phyloP scores from a whole-genome alignment of 2,113 vertebrate species.

The Macrotis lagotis region DNA sequence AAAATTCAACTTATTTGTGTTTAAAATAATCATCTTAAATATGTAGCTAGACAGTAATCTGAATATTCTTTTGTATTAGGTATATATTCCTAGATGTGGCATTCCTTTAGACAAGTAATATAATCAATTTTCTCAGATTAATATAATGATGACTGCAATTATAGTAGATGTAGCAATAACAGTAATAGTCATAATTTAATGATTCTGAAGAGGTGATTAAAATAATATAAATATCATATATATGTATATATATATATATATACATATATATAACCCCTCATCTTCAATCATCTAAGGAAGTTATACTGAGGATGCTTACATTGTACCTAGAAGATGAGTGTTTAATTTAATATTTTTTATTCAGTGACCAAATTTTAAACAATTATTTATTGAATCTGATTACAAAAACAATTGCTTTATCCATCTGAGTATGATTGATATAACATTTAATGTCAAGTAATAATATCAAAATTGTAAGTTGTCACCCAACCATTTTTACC shows the following conservation, averaged over 20 bases:
- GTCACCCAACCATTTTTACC: neutral
- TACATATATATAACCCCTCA: neutral
- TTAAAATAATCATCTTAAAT: neutral
- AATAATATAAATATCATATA: too few relatives aligned
- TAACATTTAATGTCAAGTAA: neutral
- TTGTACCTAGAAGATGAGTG: neutral
- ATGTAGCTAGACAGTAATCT: neutral
- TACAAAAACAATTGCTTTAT: neutral
- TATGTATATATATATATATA: too few relatives aligned
- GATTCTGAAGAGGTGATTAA: neutral
- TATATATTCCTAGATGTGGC: neutral
- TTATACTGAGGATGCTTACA: neutral
- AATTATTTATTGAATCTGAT: neutral
- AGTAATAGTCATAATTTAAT: neutral
- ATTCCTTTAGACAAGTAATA: neutral
- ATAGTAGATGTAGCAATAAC: neutral
- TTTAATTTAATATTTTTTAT: neutral
- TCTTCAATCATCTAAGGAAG: neutral
- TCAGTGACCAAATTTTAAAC: neutral
- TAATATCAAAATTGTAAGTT: neutral
- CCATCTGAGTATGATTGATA: neutral
- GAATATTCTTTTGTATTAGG: neutral
- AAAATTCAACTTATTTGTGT: slow-evolving; percentile 9
- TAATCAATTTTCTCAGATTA: neutral
- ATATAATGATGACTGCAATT: neutral